A percentile compares a stretch with the other conserved stretches of the same genome.
Evolutionary conservation across 1,140 invertebrate genomes (phyloP).

Genomic region (Arion vulgaris): DNA sequence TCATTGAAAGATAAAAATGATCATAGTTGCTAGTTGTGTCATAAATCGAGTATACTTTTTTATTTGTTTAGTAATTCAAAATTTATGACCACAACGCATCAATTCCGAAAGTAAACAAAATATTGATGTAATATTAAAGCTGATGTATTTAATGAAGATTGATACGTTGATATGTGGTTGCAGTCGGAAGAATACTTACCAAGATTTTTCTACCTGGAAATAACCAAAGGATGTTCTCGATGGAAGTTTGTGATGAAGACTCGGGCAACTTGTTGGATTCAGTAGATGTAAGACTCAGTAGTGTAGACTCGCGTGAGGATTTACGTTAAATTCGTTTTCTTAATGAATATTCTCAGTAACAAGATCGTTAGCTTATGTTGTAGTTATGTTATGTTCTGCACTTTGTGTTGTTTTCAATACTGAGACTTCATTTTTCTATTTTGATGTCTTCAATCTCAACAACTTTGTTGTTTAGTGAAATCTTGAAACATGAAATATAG

Average conservation of each 20-base stretch:
- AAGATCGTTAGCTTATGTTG: too few species aligned
- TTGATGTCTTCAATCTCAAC: too few species aligned
- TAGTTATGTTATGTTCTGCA: too few species aligned
- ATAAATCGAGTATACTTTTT: neutral
- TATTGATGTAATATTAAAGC: neutral
- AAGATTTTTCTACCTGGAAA: neutral
- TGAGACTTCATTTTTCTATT: too few species aligned
- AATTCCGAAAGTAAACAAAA: neutral
- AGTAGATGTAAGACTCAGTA: neutral
- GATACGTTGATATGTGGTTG: neutral
- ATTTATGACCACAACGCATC: too few species aligned
- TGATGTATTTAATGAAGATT: neutral
- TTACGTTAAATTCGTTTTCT: too few species aligned
- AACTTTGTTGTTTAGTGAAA: too few species aligned
- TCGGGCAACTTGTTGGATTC: neutral
- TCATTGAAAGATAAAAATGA: neutral
- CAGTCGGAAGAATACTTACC: neutral
- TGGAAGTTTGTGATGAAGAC: neutral
- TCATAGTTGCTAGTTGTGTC: neutral
- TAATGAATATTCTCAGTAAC: too few species aligned
- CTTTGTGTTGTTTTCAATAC: too few species aligned
- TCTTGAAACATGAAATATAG: too few species aligned
- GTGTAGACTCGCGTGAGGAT: too few species aligned
- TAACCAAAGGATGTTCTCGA: neutral
- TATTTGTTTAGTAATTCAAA: neutral